Evolutionary conservation across 2,797 vertebrate species (phyloP), one percentile per base, ranked within the genome.

Genomic region (Rhincodon typus): DNA sequence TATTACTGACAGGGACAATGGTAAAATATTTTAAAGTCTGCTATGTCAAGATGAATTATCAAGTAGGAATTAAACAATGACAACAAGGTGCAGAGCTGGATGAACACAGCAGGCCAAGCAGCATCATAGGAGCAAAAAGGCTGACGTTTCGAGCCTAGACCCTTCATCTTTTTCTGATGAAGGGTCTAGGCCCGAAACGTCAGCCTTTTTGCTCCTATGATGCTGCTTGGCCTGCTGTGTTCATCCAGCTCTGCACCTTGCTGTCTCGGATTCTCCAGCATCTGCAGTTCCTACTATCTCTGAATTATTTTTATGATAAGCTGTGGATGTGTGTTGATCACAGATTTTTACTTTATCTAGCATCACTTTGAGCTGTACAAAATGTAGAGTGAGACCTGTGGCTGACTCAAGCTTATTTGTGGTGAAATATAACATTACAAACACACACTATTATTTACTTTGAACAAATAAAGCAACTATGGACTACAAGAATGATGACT

Each of bases 401-500:
- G 87, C 13, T 30, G 38, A 25, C 66, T 69, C 23, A 38, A 93
- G 62, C 62, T 93, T n/a, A 93, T 93, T 42, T 42, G 66, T 62
- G 25, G n/a, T 93, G 90, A 93, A 93, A 93, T 93, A 69, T 69
- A 93, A 93, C 69, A 93, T 93, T 93, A n/a, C 66, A 38, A 69
- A 19, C 90, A 67, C 30, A 93, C 17, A 69, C 62, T 13, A n/a
- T 93, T 93, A 42, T 69, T 93, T 93, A 93, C 90, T 93, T 93
- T 69, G n/a, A 69, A 93, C 90, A 69, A 69, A 93, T 93, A 93
- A 93, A 69, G 62, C n/a, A 67, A 93, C 70, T 93, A 30, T 79
- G 25, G 74, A 90, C 88, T 4, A 57, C 57, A 79, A n/a, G 90
- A 96, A 72, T 94, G 42, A 70, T 94, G 70, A 96, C 15, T 96